A percentile compares a stretch with the other conserved stretches of the same genome.
Conservation (phyloP, 2,888 invertebrate species). For the Metalampra italica region DNA sequence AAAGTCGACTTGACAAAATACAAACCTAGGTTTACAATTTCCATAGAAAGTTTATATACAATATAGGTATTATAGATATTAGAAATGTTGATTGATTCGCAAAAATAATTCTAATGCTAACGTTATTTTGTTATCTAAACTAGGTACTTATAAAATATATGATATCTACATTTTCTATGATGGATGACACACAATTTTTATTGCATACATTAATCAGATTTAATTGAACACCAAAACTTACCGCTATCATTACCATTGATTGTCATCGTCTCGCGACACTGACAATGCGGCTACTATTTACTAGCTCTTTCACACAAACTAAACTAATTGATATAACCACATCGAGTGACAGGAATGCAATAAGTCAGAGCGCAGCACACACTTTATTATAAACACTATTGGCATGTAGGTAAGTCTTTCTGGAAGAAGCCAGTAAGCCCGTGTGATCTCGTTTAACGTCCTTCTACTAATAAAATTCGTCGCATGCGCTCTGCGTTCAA, state of each 20-base stretch:
- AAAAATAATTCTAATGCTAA: no score
- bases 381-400: conserved; percentile 35
- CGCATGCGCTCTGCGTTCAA: conserved; percentile 69
- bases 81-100: no score
- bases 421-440: conserved; percentile 32
- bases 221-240: conserved; percentile 25
- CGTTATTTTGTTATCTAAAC: no score
- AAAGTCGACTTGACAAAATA: no score
- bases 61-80: no score
- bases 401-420: conserved; percentile 25
- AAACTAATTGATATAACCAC: conserved; percentile 17
- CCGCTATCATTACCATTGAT: conserved; percentile 31
- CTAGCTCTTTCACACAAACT: conserved; percentile 21
- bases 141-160: no score
- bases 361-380: conserved; percentile 23
- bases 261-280: conserved; percentile 29
- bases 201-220: not conserved
- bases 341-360: conserved; percentile 17
- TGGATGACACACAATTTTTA: no score
- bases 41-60: no score
- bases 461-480: conserved; percentile 60
- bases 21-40: no score
- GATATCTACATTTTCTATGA: no score
- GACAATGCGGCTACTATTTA: conserved; percentile 11
- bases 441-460: conserved; percentile 52